Evolutionary conservation across 2,113 vertebrate genomes (phyloP).

Genomic region (Leptodactylus fuscus): DNA sequence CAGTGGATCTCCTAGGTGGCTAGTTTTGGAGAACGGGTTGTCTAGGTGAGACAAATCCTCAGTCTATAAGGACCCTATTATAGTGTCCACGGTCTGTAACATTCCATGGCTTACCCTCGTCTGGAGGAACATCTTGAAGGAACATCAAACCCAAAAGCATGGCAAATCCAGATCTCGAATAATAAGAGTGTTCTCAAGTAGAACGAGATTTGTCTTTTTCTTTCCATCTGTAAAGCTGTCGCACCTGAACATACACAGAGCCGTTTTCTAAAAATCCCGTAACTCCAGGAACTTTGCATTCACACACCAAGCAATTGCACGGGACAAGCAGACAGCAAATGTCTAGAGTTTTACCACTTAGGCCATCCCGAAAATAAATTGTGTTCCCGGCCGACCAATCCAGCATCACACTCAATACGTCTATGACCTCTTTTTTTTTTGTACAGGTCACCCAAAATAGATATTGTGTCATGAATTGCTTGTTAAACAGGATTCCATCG

Average conservation of each 20-base stretch:
- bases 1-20: no score
- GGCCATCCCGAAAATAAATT: slow-evolving; percentile 8
- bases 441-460: slow-evolving; percentile 69
- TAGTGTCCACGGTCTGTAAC: no score
- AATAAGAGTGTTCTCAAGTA: no score
- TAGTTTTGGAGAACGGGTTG: no score
- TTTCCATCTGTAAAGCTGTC: background rate
- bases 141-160: no score
- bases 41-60: no score
- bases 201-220: no score
- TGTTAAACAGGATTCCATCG: slow-evolving; percentile 70
- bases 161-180: no score
- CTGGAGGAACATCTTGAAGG: no score
- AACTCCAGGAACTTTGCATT: background rate
- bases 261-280: background rate
- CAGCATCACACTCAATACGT: slow-evolving; percentile 61
- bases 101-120: no score
- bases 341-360: background rate
- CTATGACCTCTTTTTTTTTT: slow-evolving; percentile 64
- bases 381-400: slow-evolving; percentile 4
- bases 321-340: background rate
- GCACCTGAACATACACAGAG: background rate
- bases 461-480: slow-evolving; percentile 66
- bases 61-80: no score
- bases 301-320: background rate